phyloP scores from a whole-genome alignment of 2,113 vertebrate genomes.

The Raja brachyura region DNA sequence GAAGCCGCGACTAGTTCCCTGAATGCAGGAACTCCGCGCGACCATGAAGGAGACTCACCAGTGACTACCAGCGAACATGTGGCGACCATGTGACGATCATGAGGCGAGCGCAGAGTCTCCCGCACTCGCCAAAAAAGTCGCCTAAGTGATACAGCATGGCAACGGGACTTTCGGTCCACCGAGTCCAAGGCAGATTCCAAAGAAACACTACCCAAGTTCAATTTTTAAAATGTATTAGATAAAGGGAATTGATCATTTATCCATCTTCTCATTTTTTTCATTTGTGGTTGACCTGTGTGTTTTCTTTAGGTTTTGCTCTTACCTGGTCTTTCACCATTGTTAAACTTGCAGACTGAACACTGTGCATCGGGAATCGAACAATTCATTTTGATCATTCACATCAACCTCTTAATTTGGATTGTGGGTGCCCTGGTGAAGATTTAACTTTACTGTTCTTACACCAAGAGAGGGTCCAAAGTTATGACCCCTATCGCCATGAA shows the following conservation, averaged over 20 bases:
- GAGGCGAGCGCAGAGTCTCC: too few species aligned
- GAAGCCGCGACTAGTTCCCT: too few species aligned
- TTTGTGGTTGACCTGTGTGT: background rate
- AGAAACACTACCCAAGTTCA: background rate
- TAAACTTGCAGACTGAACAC: background rate
- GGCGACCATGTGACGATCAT: too few species aligned
- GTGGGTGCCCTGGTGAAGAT: slow-evolving; percentile 16
- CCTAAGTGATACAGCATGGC: too few species aligned
- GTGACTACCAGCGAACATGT: too few species aligned
- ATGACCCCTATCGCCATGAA: background rate
- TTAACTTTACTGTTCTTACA: background rate
- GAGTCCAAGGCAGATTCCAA: background rate
- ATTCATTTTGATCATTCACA: too few species aligned
- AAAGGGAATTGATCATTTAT: background rate
- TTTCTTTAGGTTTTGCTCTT: background rate
- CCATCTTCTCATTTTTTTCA: background rate
- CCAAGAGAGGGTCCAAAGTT: background rate
- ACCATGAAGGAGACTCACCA: too few species aligned
- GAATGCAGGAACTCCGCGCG: too few species aligned
- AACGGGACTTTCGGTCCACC: too few species aligned
- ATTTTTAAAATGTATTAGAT: background rate
- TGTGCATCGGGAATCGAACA: background rate
- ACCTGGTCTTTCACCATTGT: background rate
- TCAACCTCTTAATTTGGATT: background rate
- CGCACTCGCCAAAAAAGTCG: too few species aligned